phyloP scores from a whole-genome alignment of 2,113 vertebrate species.

The Poeciliopsis turrubarensis region DNA sequence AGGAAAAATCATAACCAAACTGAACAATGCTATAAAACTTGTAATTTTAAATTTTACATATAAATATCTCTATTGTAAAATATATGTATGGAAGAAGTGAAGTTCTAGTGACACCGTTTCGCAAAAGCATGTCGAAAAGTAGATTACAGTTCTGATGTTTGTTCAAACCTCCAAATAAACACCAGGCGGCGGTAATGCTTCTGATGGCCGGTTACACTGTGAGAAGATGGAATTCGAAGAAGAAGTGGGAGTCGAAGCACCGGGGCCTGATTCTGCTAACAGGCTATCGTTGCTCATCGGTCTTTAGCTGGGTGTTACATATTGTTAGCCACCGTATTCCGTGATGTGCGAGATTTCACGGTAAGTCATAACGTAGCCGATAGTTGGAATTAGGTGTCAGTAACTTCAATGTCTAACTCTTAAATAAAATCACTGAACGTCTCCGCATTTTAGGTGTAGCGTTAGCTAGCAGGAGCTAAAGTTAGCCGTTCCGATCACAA shows the following conservation, averaged over 20 bases:
- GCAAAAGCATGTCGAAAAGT: not conserved
- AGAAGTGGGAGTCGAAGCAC: not conserved
- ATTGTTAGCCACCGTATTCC: not conserved
- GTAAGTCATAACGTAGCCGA: constrained; percentile 28
- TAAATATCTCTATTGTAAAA: no score
- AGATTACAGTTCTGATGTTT: not conserved
- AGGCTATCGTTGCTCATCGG: not conserved
- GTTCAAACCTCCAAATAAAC: not conserved
- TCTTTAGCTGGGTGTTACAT: not conserved
- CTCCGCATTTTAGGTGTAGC: not conserved
- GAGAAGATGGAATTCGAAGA: not conserved
- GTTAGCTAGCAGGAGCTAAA: constrained; percentile 30
- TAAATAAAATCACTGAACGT: not conserved
- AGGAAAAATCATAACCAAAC: not conserved
- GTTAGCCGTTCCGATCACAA: not conserved
- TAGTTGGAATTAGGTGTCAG: not conserved
- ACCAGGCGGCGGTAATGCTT: constrained; percentile 8
- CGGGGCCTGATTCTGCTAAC: constrained; percentile 21
- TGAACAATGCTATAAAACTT: not conserved
- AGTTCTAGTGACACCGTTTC: no score
- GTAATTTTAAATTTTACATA: not conserved
- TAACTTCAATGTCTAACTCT: not conserved
- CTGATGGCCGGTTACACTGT: not conserved
- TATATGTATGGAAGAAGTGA: no score
- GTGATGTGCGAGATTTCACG: not conserved